Evolutionary conservation across 2,888 invertebrate species (phyloP), one percentile per base, ranked within the genome.

Genomic region (Cheiracanthium punctorium): DNA sequence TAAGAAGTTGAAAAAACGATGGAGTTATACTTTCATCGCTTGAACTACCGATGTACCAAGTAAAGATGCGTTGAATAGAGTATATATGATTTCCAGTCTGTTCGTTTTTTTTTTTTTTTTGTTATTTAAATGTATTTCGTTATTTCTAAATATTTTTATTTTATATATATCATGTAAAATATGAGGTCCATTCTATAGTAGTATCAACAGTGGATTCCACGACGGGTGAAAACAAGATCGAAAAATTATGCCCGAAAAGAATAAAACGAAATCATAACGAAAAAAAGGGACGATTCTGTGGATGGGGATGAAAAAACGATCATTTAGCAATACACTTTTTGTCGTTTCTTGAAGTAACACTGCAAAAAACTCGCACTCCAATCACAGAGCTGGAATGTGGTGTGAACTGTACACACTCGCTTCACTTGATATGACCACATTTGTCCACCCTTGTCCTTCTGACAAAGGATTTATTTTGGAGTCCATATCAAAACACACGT

Each of bases 401-500:
- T 43, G 75, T 67, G 24, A 65, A 58, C 84, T 84, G 79, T 84
- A 77, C 77, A 84, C 29, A 28, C 69, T 29, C 43, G 0, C 70
- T 43, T 33, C 37, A 14, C 67, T 65, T 80, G 85, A 86, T 86
- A 86, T 86, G 80, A 86, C 37, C 85, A 71, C 4, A 43, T 71
- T 48, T 75, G 80, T 86, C 48, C 85, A 71, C 80, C 85, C 29
- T 29, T 10, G 70, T 64, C 33, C 65, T n/a, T 65, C n/a, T 37
- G 30, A 20, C 20, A 24, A 48, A 24, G 58, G 24, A 24, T 58
- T 37, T 37, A 7, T 37, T 37, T 37, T 82, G 29, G 58, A 77
- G 81, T 77, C 69, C 87, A 87, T 87, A 80, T 87, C 87, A 81
- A 87, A 76, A 75, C 67, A 17, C 67, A 37, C 30, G 29, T 67